Base-by-base conservation (phyloP, 2,888 invertebrate species). In the Cephus sareptanus region DNA sequence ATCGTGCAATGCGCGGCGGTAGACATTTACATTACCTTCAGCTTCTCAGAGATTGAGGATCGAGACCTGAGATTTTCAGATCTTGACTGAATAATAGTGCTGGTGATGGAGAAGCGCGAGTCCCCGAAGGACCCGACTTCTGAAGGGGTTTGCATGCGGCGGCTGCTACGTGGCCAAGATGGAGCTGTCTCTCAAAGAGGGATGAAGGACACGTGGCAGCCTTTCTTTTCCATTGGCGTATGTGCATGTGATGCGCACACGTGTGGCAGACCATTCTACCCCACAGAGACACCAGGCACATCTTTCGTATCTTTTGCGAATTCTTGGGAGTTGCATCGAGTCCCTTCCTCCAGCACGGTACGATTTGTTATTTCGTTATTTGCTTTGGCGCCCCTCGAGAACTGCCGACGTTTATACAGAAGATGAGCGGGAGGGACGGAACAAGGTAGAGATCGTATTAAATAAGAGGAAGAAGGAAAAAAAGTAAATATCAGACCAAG, bases 131-230 rank as follows among this genome's bases (percentile, higher is more conserved):
- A 70, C 70, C 12, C 40, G 15, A 40, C 4, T 15, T 15, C 40
- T 1, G 40, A 40, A 15, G 40, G 40, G 4, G 0, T 40, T 40
- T 40, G 40, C 40, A 15, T 6, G 15, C 6, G 40, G 40, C 1
- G 40, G 40, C 1, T 40, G 40, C 15, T 40, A 40, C 40, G 40
- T 40, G 40, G 40, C 40, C 82, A 81, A 89, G 89, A 91, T 90
- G 87, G 88, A 90, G 86, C 88, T 90, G 90, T 89, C 70, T 89
- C 70, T 30, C 90, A 85, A 89, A 89, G 89, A 90, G 83, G 86
- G 85, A 91, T 90, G 87, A 87, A 86, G 84, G 79, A 82, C 82
- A 86, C 88, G 87, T 88, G 87, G 86, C 83, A 68, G 35, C n/a
- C 15, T 40, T 15, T 40, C 40, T 6, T 40, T 37, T 40, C 6